These are phyloP conservation scores for Gibbula magus DNA, from an alignment of 2,888 invertebrate genomes.

Conservation along the genomic window DNA sequence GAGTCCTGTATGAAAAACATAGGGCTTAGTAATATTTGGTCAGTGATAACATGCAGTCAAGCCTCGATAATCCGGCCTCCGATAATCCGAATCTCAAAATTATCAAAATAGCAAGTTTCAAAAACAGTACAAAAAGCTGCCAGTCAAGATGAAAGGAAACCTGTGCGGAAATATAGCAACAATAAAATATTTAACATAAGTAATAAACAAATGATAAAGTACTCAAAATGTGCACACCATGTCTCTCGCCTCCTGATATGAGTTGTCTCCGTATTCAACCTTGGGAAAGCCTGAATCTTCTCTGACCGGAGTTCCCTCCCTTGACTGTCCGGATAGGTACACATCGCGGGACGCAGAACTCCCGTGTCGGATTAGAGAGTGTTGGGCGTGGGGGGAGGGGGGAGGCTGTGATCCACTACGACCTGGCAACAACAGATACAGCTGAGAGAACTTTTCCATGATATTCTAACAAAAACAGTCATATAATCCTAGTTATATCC, in stretches of 20 bases:
- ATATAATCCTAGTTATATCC: too few relatives aligned
- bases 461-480: too few relatives aligned
- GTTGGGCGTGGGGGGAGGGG: conserved; percentile 37
- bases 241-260: conserved; percentile 30
- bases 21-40: too few relatives aligned
- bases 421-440: neutral
- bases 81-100: too few relatives aligned
- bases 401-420: conserved; percentile 30
- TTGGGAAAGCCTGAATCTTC: conserved; percentile 26
- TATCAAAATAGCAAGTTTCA: too few relatives aligned
- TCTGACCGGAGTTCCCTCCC: conserved; percentile 62
- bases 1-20: too few relatives aligned
- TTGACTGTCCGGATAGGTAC: conserved; percentile 42
- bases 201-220: neutral
- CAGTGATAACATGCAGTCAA: too few relatives aligned
- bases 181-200: neutral
- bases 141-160: too few relatives aligned
- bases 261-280: conserved; percentile 16
- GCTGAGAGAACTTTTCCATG: too few relatives aligned
- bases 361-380: conserved; percentile 32
- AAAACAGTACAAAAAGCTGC: too few relatives aligned
- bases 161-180: neutral
- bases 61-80: too few relatives aligned
- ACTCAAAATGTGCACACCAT: conserved; percentile 18
- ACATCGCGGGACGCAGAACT: conserved; percentile 32